Evolutionary conservation across 2,888 invertebrate genomes (phyloP).

Genomic region (Melikaiella ostensackeni): DNA sequence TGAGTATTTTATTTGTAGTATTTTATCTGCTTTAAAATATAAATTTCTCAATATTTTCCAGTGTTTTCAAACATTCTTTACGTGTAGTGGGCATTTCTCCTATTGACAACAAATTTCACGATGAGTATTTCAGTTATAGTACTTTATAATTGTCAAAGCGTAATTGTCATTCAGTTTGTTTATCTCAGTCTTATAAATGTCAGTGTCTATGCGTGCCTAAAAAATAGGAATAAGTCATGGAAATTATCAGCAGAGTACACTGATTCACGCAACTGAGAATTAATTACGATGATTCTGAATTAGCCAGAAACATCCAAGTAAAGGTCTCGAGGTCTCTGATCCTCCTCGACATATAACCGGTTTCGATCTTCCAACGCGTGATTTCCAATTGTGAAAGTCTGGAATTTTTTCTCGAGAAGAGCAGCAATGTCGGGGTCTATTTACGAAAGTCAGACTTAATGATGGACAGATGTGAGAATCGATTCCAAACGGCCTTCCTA

Average conservation of each 20-base stretch:
- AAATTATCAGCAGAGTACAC: background rate
- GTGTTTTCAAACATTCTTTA: too few species aligned
- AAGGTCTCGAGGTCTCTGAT: slow-evolving; percentile 39
- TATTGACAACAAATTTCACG: too few species aligned
- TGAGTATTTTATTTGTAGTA: too few species aligned
- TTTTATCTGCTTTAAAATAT: too few species aligned
- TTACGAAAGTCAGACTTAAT: slow-evolving; percentile 16
- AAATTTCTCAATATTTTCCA: too few species aligned
- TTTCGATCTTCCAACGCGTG: slow-evolving; percentile 45
- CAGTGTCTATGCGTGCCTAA: too few species aligned
- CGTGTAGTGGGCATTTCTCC: too few species aligned
- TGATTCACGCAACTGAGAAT: background rate
- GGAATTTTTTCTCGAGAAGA: slow-evolving; percentile 23
- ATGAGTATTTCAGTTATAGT: too few species aligned
- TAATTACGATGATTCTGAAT: slow-evolving; percentile 31
- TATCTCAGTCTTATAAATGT: too few species aligned
- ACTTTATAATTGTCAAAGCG: too few species aligned
- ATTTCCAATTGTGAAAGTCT: slow-evolving; percentile 51
- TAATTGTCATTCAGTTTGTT: too few species aligned
- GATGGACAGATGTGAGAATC: slow-evolving; percentile 20
- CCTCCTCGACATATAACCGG: slow-evolving; percentile 44
- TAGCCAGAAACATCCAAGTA: slow-evolving; percentile 30
- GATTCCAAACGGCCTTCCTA: slow-evolving; percentile 18
- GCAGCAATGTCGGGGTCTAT: background rate
- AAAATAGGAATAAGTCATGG: background rate